Conservation (phyloP, 2,113 vertebrate genomes). For the Clarias batrachus region DNA sequence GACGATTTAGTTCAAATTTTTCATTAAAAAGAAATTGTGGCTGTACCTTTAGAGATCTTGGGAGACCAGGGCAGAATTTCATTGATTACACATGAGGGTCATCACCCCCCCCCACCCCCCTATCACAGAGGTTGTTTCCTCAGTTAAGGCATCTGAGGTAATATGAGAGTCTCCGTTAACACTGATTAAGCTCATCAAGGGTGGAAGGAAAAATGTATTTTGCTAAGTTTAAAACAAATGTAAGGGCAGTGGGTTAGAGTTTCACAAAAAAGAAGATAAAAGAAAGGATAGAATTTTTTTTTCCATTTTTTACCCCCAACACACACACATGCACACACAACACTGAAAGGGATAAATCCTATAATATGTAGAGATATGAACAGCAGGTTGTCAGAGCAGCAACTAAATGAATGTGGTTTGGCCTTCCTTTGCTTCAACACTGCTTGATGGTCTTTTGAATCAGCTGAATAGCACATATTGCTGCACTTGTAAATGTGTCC, state of each 20-base stretch:
- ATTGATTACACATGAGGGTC: too few relatives aligned
- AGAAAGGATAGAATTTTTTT: constrained; percentile 40
- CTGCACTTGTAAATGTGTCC: constrained; percentile 45
- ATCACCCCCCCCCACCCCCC: neutral
- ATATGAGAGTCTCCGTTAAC: constrained; percentile 1
- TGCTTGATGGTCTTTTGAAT: constrained; percentile 61
- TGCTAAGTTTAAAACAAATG: constrained; percentile 26
- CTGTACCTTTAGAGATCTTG: neutral
- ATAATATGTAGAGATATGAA: constrained; percentile 51
- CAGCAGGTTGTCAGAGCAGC: constrained; percentile 55
- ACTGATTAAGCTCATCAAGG: constrained; percentile 41
- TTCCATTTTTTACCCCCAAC: constrained; percentile 19
- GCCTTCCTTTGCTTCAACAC: constrained; percentile 60
- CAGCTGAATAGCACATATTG: constrained; percentile 60
- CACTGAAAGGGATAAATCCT: constrained; percentile 60
- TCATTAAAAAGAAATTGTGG: constrained; percentile 9
- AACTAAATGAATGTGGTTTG: constrained; percentile 64
- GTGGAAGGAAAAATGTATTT: constrained; percentile 18
- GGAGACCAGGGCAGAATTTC: neutral
- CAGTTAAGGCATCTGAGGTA: constrained; percentile 20
- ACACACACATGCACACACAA: constrained; percentile 12
- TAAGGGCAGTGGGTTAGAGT: neutral
- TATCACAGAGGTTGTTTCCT: neutral
- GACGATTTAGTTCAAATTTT: neutral
- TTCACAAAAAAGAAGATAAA: constrained; percentile 27